Base-by-base conservation (phyloP, 2,797 vertebrate genomes). In the Enteromius argenteus region DNA sequence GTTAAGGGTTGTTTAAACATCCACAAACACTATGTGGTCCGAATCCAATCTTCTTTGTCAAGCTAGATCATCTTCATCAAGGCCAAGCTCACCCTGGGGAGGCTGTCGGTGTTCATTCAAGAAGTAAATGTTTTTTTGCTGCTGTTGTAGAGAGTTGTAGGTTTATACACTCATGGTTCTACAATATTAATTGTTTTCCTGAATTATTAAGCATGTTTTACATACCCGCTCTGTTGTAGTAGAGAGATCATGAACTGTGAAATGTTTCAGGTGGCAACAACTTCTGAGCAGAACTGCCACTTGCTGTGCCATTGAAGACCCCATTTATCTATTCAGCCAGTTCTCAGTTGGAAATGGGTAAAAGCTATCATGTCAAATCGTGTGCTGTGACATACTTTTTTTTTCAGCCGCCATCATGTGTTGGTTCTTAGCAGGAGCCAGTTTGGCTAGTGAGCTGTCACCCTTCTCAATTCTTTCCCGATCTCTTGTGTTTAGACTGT, bases 361-460 rank as follows among this genome's bases (percentile, higher is more conserved):
- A 73, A 81, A 74, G 19, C 19, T 4, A 23, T 64, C 21, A 51
- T 64, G 39, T 73, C 39, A 58, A 44, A 62, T 30, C 14, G 17
- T 30, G 21, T 74, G 8, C 42, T 51, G 42, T 49, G 32, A 64
- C 6, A 21, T 58, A 39, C 21, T 51, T 17, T 49, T 32, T 74
- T 27, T 27, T 39, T 17, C 56, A 23, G 6, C 19, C 21, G 58
- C 21, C 51, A 27, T 44, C 30, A 35, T 39, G 56, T 1, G 13
- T 39, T 75, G 60, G 17, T 62, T 66, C 9, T 67, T 66, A 10
- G 30, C 32, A 35, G 13, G 11, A 10, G 39, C 19, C 30, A 14
- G 39, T 83, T 83, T 83, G 72, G n/a, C n/a, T 76, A 51, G 46
- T 56, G 73, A 58, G 23, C 32, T 42, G 49, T 32, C 71, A 53